Conservation (phyloP, 2,113 vertebrate genomes). For the Perca fluviatilis region DNA sequence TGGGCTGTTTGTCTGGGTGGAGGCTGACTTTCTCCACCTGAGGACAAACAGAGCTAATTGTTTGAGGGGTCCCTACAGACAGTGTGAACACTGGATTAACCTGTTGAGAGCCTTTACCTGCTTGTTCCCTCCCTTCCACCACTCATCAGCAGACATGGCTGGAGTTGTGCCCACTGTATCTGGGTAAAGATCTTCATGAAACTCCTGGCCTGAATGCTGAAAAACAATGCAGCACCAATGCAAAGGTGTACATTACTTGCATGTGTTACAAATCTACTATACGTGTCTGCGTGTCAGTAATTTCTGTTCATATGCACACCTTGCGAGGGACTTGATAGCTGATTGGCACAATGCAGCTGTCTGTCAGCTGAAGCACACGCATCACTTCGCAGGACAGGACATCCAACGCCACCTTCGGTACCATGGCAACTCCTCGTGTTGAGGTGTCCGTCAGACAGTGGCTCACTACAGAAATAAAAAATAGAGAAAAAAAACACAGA, state of each 20-base stretch:
- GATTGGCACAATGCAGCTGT: slow-evolving; percentile 89
- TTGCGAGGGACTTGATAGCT: slow-evolving; percentile 94
- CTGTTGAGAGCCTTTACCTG: slow-evolving; percentile 83
- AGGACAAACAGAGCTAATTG: background rate
- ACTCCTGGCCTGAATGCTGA: slow-evolving; percentile 88
- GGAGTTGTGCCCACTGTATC: slow-evolving; percentile 86
- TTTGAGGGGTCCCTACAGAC: background rate
- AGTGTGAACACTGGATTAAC: background rate
- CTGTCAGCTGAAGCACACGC: slow-evolving; percentile 91
- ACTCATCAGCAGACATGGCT: slow-evolving; percentile 84
- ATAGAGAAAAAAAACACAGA: background rate
- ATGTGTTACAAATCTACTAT: background rate
- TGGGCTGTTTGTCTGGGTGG: slow-evolving; percentile 82
- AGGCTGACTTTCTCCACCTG: slow-evolving; percentile 92
- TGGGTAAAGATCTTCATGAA: slow-evolving; percentile 93
- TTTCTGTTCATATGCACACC: slow-evolving; percentile 77
- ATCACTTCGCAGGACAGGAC: slow-evolving; percentile 93
- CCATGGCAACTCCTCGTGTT: slow-evolving; percentile 84
- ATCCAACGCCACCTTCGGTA: slow-evolving; percentile 89
- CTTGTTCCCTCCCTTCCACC: slow-evolving; percentile 92
- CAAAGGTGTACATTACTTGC: background rate
- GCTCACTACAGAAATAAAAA: slow-evolving; percentile 83
- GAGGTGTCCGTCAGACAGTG: slow-evolving; percentile 89
- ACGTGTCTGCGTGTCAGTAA: too few species aligned
- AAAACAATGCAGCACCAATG: background rate